phyloP scores from a whole-genome alignment of 2,113 vertebrate species.

The Callipepla squamata region DNA sequence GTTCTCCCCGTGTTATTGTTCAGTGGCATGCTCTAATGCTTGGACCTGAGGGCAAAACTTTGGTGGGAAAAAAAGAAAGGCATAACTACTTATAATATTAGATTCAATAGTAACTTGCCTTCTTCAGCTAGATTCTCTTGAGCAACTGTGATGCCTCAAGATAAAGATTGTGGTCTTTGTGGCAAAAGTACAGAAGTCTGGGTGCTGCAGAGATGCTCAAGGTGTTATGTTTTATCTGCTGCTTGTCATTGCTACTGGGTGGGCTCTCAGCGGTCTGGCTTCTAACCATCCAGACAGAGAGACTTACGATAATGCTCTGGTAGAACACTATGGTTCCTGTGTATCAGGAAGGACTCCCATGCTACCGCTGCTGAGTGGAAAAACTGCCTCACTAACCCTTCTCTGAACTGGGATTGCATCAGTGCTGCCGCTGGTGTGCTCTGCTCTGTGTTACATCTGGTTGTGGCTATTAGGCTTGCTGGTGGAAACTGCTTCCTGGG shows the following conservation, averaged over 20 bases:
- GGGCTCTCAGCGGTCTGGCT: neutral
- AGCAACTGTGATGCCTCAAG: neutral
- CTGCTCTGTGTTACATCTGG: neutral
- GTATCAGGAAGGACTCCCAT: fast-evolving
- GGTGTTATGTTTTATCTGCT: neutral
- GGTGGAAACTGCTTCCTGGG: neutral
- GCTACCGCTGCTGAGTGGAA: neutral
- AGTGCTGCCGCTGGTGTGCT: fast-evolving
- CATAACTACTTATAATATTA: neutral
- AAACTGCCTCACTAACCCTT: fast-evolving
- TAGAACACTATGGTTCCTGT: too few species aligned
- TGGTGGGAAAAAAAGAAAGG: neutral
- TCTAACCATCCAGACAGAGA: neutral
- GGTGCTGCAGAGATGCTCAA: neutral
- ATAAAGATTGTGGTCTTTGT: neutral
- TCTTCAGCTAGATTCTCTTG: neutral
- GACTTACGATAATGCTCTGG: fast-evolving
- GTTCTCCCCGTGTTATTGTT: neutral
- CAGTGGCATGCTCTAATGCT: neutral
- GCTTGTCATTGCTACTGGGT: fast-evolving
- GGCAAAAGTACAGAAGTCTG: neutral
- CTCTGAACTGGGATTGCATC: neutral
- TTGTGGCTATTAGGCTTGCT: neutral
- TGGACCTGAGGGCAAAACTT: neutral
- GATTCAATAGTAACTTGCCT: neutral